Percentiles rank a stretch among this genome's conserved stretches.
Conservation (phyloP, 1,140 invertebrate genomes). For the Maniola jurtina region DNA sequence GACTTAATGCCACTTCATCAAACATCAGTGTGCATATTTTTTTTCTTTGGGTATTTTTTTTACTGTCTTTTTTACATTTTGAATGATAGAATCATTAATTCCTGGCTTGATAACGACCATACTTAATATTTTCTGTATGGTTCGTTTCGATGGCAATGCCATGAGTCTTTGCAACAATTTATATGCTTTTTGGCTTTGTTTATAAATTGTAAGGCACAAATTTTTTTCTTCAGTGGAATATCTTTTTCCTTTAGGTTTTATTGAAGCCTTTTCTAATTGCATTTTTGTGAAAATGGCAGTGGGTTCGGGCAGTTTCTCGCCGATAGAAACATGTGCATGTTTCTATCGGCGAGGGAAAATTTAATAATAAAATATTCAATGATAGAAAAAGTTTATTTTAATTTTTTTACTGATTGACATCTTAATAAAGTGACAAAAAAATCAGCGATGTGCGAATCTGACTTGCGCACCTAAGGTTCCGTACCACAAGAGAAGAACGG, state of each 20-base stretch:
- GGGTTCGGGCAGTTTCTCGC: slow-evolving; percentile 22
- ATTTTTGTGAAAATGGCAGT: slow-evolving; percentile 19
- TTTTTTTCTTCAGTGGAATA: slow-evolving; percentile 45
- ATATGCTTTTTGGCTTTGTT: slow-evolving; percentile 24
- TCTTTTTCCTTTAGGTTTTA: slow-evolving; percentile 45
- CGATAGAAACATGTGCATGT: too few relatives aligned
- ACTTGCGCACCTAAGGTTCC: too few relatives aligned
- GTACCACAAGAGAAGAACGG: too few relatives aligned
- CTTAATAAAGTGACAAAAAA: too few relatives aligned
- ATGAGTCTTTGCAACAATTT: slow-evolving; percentile 35
- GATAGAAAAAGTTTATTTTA: slow-evolving; percentile 22
- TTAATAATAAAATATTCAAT: too few relatives aligned
- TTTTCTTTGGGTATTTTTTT: slow-evolving; percentile 30
- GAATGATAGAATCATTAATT: slow-evolving; percentile 22
- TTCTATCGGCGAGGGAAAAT: too few relatives aligned
- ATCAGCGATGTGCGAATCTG: too few relatives aligned
- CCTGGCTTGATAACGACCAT: slow-evolving; percentile 19
- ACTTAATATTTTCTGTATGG: slow-evolving; percentile 27
- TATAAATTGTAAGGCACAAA: slow-evolving; percentile 29
- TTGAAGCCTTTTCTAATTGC: slow-evolving; percentile 18
- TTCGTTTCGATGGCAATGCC: slow-evolving; percentile 32
- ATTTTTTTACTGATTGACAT: too few relatives aligned
- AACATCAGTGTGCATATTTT: slow-evolving; percentile 35
- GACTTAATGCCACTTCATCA: slow-evolving; percentile 30
- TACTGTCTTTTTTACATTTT: slow-evolving; percentile 24